These are phyloP conservation scores for Eutolmus rufibarbis DNA, from an alignment of 2,888 invertebrate genomes.

Conservation along the genomic window DNA sequence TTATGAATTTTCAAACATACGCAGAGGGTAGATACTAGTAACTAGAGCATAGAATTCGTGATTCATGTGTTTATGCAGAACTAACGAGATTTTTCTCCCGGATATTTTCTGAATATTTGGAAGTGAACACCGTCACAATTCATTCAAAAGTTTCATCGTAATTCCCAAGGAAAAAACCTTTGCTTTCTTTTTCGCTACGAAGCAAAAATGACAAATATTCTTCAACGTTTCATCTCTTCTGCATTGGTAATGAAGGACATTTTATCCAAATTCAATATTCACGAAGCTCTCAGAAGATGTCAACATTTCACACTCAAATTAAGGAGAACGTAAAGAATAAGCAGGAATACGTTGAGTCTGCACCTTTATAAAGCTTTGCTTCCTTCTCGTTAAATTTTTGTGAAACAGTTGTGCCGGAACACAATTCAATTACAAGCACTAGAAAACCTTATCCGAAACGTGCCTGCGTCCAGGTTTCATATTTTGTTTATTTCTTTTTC, in stretches of 20 bases:
- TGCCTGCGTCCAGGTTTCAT: background rate
- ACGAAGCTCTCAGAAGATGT: background rate
- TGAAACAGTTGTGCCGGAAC: background rate
- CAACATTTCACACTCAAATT: background rate
- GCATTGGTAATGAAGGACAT: background rate
- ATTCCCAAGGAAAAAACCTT: background rate
- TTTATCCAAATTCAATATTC: background rate
- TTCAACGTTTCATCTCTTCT: background rate
- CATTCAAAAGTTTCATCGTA: background rate
- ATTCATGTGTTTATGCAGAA: background rate
- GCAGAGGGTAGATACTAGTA: background rate
- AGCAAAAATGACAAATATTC: background rate
- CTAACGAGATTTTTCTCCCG: background rate
- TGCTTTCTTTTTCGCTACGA: background rate
- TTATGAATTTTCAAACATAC: background rate
- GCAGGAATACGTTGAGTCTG: background rate
- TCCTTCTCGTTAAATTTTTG: background rate
- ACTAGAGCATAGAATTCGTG: background rate
- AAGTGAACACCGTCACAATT: background rate
- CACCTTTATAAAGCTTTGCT: background rate
- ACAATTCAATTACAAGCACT: background rate
- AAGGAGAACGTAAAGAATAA: background rate
- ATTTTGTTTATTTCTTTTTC: background rate
- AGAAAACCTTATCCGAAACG: background rate
- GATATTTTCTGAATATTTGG: background rate